phyloP scores from a whole-genome alignment of 1,140 invertebrate genomes.

The Cataglyphis hispanica region DNA sequence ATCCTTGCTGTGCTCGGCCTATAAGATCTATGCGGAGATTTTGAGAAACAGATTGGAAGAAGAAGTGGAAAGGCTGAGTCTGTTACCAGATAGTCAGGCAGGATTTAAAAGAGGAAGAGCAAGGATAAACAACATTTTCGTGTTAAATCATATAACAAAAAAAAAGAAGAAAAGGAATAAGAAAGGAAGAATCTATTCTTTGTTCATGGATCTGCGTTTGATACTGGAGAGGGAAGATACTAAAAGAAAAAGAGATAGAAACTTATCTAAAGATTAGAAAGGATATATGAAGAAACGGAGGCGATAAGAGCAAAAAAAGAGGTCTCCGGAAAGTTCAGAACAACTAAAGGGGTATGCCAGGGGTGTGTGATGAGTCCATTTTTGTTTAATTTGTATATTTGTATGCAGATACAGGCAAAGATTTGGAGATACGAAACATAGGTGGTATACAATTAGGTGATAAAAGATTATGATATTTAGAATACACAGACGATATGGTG shows the following conservation, averaged over 20 bases:
- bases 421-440: not conserved
- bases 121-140: conserved; percentile 48
- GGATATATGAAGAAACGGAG: conserved; percentile 55
- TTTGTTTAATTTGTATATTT: not conserved
- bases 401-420: not conserved
- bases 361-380: not conserved
- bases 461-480: not conserved
- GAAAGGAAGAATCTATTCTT: not conserved
- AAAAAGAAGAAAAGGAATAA: not conserved
- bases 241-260: not conserved
- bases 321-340: too few species aligned
- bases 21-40: conserved; percentile 44
- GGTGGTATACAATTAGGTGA: not conserved
- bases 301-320: conserved; percentile 4
- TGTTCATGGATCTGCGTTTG: too few species aligned
- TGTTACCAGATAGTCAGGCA: too few species aligned
- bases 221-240: conserved; percentile 38
- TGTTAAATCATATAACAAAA: conserved; percentile 41
- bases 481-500: not conserved
- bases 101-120: too few species aligned
- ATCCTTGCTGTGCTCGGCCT: conserved; percentile 13
- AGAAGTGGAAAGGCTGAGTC: not conserved
- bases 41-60: conserved; percentile 27
- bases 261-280: conserved; percentile 23
- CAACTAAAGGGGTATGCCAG: not conserved